Base-by-base conservation (phyloP, 2,113 vertebrate species). In the Spermophilus dauricus region DNA sequence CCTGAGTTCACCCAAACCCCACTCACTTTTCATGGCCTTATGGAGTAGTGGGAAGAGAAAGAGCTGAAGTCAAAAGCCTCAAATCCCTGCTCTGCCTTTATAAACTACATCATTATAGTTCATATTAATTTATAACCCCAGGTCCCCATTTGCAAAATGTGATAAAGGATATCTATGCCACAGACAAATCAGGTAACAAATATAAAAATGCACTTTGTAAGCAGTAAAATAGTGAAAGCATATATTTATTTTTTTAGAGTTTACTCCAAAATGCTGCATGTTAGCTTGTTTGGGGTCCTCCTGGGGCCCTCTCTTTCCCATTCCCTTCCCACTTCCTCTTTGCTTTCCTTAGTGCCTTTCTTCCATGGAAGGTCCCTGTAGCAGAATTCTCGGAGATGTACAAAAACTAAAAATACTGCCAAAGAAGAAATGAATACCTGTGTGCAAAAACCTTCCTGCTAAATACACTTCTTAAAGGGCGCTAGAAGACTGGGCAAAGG, bases 151-250 rank as follows among this genome's bases (percentile, higher is more conserved):
- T 83, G n/a, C 34, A 87, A 86, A 94, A 83, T 65, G 45, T 72
- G 16, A 58, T 78, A 45, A 94, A 70, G n/a, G n/a, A 72, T 26
- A 65, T 17, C 13, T 48, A 45, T 72, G 69, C 58, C 39, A 48
- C 53, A 73, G 26, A 56, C 63, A 91, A 85, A 63, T 67, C 91
- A 85, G 37, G 34, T 78, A n/a, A 86, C 75, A 86, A 85, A 70
- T 42, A 39, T 32, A 56, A 73, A 45, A 91, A 86, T 42, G 18
- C 37, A 77, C n/a, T 89, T 89, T 67, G 24, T 51, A 58, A 70
- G 24, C 14, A 22, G 53, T 30, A 84, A 86, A 53, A 85, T 85
- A 65, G 12, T 92, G 14, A 67, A 73, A 76, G 82, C 73, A 1
- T 72, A 8, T 84, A 9, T 72, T 69, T 87, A 10, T 67, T 78